phyloP scores from a whole-genome alignment of 2,888 invertebrate genomes.

The Clitarchus hookeri region DNA sequence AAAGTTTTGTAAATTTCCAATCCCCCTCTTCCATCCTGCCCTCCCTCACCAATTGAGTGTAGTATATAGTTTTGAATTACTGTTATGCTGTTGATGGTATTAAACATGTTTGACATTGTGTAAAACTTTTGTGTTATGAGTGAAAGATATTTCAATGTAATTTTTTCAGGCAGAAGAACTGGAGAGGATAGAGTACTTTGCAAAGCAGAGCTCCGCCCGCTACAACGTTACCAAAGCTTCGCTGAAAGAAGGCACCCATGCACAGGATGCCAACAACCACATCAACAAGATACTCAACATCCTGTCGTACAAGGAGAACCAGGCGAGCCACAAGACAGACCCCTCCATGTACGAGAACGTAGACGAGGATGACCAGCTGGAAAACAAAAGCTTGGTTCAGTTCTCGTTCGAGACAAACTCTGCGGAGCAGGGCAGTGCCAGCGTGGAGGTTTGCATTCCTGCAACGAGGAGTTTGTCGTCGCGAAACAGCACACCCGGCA shows the following conservation, averaged over 20 bases:
- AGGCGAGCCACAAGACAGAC: neutral
- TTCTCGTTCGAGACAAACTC: slow-evolving; percentile 15
- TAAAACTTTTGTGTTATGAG: too few species aligned
- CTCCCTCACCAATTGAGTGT: too few species aligned
- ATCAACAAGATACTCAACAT: slow-evolving; percentile 10
- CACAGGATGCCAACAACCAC: neutral
- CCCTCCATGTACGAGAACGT: slow-evolving; percentile 19
- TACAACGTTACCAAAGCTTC: slow-evolving; percentile 23
- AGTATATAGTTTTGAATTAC: too few species aligned
- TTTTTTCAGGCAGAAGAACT: slow-evolving; percentile 26
- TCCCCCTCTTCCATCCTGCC: too few species aligned
- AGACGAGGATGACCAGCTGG: slow-evolving; percentile 18
- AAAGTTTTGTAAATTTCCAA: too few species aligned
- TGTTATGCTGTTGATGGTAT: too few species aligned
- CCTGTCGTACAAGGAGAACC: slow-evolving; percentile 6
- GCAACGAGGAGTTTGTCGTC: neutral
- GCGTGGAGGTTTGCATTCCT: neutral
- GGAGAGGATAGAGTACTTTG: slow-evolving; percentile 30
- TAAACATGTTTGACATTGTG: too few species aligned
- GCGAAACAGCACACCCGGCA: neutral
- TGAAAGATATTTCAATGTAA: too few species aligned
- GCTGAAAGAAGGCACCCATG: neutral
- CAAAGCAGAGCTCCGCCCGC: neutral
- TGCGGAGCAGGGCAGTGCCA: neutral
- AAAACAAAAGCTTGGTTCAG: slow-evolving; percentile 11